Base-by-base conservation (phyloP, 2,113 vertebrate species). In the Chaetodon trifascialis region DNA sequence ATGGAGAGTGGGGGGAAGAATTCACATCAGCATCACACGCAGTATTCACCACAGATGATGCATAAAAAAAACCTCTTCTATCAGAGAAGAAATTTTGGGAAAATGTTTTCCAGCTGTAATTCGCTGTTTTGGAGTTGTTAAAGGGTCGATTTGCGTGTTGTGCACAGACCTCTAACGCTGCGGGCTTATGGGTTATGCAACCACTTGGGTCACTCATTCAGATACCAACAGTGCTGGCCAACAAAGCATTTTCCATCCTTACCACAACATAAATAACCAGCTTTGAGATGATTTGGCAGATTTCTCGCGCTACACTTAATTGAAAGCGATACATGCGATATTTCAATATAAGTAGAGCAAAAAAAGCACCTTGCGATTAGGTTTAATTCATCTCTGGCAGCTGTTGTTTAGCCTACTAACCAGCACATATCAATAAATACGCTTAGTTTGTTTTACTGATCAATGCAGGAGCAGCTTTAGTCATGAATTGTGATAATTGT, bases 121-220 rank as follows among this genome's bases (percentile, higher is more conserved):
- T 83, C 21, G 5, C 38, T 12, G 76, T 67, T 69, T 55, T 64
- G 40, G n/a, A 58, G 8, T 36, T 14, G 68, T 72, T 74, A 63
- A 56, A 64, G 63, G 67, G 21, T 16, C 66, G 66, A 76, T 88
- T 78, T 85, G 60, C 75, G 65, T 56, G 74, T 55, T 58, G 70
- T 49, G 77, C 56, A 80, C 12, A 70, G 70, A 73, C 55, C 85
- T 76, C 40, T 77, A 76, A 91, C 70, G 86, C 84, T 80, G 86
- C 80, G 10, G 90, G 86, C 14, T 91, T 91, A 87, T 16, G 14
- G 78, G 87, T 94, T 92, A 93, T 59, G 89, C 91, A 94, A 93
- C 88, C 84, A 34, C 71, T 72, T 34, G 78, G 85, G 80, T 86
- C 88, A 81, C 42, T 52, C 84, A 71, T 80, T 71, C 66, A 73